phyloP scores from a whole-genome alignment of 2,113 vertebrate genomes.

The Astatoreochromis straeleni region DNA sequence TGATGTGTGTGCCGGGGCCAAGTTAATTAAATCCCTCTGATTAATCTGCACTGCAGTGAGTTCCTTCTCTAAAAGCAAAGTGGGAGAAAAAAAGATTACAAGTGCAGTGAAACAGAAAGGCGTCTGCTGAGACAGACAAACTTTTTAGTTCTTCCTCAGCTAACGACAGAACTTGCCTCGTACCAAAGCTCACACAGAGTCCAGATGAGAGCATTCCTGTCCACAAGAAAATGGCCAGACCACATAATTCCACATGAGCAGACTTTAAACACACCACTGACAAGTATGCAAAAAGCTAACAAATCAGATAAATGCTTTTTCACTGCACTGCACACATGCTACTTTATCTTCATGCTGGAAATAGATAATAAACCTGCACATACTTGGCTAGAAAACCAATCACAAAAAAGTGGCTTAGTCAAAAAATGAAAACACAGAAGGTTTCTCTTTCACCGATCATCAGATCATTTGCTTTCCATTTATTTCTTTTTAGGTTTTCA shows the following conservation, averaged over 20 bases:
- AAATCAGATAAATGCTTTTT: neutral
- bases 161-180: neutral
- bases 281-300: neutral
- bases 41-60: slow-evolving; percentile 71
- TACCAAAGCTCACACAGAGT: neutral
- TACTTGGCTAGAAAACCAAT: neutral
- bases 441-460: neutral
- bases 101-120: slow-evolving; percentile 34
- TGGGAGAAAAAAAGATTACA: slow-evolving; percentile 7
- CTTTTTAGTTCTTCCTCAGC: slow-evolving; percentile 20
- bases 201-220: neutral
- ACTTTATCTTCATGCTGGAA: neutral
- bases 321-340: neutral
- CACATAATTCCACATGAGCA: slow-evolving; percentile 16
- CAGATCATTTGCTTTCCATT: neutral
- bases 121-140: slow-evolving; percentile 36
- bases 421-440: neutral
- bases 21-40: slow-evolving; percentile 76
- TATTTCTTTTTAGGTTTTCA: neutral
- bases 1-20: slow-evolving; percentile 63
- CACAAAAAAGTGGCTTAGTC: neutral
- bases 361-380: neutral
- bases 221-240: slow-evolving; percentile 1
- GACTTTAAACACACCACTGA: neutral
- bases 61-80: slow-evolving; percentile 41